Percentiles rank a stretch among this genome's conserved stretches.
Conservation (phyloP, 2,888 invertebrate genomes). For the Limenitis camilla region DNA sequence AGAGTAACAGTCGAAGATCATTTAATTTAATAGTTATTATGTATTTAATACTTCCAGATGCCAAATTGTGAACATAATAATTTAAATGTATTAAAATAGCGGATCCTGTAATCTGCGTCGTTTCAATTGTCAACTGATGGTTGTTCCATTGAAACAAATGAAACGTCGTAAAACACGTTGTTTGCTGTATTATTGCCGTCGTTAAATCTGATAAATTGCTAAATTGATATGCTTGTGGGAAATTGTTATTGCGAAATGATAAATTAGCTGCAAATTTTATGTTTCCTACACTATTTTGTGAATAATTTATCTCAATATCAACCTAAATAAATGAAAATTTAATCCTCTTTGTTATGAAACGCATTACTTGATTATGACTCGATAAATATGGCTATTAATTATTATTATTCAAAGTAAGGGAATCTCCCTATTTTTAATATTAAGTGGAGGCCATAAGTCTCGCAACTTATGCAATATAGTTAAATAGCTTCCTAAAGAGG, state of each 20-base stretch:
- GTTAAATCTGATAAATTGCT: conserved; percentile 50
- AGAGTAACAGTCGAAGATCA: too few species aligned
- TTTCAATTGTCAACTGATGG: conserved; percentile 35
- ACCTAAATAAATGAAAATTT: too few species aligned
- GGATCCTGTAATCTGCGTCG: conserved; percentile 33
- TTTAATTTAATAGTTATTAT: too few species aligned
- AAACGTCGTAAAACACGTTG: conserved; percentile 63
- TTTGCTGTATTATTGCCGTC: conserved; percentile 42
- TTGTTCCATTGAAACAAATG: conserved; percentile 65
- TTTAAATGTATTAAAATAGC: conserved; percentile 40
- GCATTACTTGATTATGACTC: too few species aligned
- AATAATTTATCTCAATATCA: too few species aligned
- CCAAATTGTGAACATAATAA: conserved; percentile 19
- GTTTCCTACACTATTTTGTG: neutral
- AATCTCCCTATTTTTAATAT: too few species aligned
- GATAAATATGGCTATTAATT: too few species aligned
- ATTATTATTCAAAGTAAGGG: too few species aligned
- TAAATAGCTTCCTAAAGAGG: too few species aligned
- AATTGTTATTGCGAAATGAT: conserved; percentile 10
- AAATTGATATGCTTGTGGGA: conserved; percentile 19
- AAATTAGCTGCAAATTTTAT: neutral
- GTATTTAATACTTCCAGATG: neutral
- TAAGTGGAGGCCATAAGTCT: too few species aligned
- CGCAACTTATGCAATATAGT: too few species aligned
- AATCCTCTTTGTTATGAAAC: too few species aligned